A percentile compares a stretch with the other conserved stretches of the same genome.
Conservation (phyloP, 2,888 invertebrate genomes). For the Ryuthela nishihirai region DNA sequence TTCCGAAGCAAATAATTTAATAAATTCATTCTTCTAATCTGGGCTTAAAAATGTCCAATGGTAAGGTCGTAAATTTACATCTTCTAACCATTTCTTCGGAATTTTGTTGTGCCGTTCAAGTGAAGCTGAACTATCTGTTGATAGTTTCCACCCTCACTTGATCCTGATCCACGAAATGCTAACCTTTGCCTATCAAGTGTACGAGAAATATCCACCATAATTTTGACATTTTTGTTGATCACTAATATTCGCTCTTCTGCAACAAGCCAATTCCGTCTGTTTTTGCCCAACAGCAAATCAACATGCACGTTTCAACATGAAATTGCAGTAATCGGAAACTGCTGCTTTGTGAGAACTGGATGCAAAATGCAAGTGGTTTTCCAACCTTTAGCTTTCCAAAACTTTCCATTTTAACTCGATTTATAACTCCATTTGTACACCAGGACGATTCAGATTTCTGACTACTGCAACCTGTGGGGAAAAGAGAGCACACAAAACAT, state of each 20-base stretch:
- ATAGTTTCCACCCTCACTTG: background rate
- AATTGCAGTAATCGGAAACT: background rate
- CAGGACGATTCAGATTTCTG: background rate
- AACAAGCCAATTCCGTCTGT: background rate
- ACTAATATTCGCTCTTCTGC: background rate
- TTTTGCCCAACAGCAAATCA: background rate
- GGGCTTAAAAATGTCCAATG: background rate
- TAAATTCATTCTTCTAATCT: background rate
- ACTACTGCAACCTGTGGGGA: background rate
- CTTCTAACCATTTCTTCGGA: background rate
- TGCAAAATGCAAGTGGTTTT: background rate
- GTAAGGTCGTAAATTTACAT: background rate
- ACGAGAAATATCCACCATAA: background rate
- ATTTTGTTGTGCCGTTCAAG: background rate
- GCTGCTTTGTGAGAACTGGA: background rate
- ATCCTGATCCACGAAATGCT: background rate
- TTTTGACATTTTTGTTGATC: background rate
- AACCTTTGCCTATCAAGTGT: background rate
- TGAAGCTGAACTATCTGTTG: background rate
- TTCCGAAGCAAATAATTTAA: background rate
- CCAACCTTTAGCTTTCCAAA: background rate
- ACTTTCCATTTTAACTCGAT: constrained; percentile 1
- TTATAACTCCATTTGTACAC: background rate
- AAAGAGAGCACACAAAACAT: background rate
- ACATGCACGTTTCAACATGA: background rate